Conservation (phyloP, 2,888 invertebrate species). For the Sabatieria punctata region DNA sequence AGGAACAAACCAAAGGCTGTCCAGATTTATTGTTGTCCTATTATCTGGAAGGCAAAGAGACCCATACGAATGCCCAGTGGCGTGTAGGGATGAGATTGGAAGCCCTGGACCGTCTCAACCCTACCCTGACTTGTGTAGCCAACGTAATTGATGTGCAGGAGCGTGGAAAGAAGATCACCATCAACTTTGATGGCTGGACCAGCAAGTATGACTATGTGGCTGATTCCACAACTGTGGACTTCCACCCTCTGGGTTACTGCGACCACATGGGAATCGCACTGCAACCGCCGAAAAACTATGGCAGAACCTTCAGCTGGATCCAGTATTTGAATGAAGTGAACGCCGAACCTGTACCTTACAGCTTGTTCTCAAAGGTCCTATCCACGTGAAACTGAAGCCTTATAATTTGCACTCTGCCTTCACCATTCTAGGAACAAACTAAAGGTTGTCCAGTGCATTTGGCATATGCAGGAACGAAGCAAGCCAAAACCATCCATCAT, state of each 20-base stretch:
- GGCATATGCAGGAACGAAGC: too few relatives aligned
- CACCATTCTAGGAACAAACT: too few relatives aligned
- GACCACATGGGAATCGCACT: neutral
- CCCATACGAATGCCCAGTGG: too few relatives aligned
- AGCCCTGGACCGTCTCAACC: constrained; percentile 3
- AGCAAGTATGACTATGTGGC: neutral
- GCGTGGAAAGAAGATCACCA: neutral
- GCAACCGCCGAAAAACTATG: neutral
- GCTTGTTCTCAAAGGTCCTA: too few relatives aligned
- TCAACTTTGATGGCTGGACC: constrained; percentile 7
- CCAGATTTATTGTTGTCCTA: too few relatives aligned
- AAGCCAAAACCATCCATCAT: too few relatives aligned
- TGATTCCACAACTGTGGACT: neutral
- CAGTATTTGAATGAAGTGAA: neutral
- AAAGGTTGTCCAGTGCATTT: neutral
- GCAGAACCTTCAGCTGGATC: neutral
- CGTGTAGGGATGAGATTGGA: constrained; percentile 1
- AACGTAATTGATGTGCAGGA: neutral
- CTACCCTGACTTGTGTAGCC: constrained; percentile 3
- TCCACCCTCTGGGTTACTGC: constrained; percentile 4
- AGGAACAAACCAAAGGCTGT: too few relatives aligned
- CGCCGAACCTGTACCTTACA: neutral
- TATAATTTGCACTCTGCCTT: too few relatives aligned
- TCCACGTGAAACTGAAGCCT: too few relatives aligned
- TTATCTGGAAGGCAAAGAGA: too few relatives aligned